phyloP scores from a whole-genome alignment of 1,140 invertebrate genomes.

The Sarcophaga peregrina region DNA sequence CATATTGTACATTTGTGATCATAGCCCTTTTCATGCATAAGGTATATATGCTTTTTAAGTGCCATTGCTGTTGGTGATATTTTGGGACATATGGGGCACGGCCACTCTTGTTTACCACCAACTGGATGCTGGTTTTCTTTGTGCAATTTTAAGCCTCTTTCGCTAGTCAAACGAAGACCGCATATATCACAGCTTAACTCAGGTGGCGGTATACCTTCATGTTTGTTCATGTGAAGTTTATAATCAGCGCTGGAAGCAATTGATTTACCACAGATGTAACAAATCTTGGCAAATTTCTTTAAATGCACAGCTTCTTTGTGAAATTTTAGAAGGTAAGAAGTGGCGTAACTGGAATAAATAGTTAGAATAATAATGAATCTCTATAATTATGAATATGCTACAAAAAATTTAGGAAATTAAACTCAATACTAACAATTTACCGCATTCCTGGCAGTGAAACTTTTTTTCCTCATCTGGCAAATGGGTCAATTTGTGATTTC shows the following conservation, averaged over 20 bases:
- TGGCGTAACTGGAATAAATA: slow-evolving; percentile 42
- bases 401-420: neutral
- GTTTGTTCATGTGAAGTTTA: neutral
- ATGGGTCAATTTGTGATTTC: slow-evolving; percentile 6
- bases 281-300: neutral
- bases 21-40: neutral
- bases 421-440: slow-evolving; percentile 29
- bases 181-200: neutral
- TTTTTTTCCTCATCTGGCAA: slow-evolving; percentile 19
- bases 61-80: neutral
- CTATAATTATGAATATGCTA: neutral
- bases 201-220: neutral
- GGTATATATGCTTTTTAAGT: neutral
- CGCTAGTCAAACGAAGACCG: neutral
- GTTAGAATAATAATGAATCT: neutral
- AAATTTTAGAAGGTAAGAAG: slow-evolving; percentile 53
- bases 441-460: slow-evolving; percentile 31
- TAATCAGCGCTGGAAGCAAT: neutral
- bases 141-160: neutral
- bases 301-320: slow-evolving; percentile 49
- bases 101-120: slow-evolving; percentile 38
- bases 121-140: neutral
- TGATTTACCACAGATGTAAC: neutral
- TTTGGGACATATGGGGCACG: slow-evolving; percentile 47
- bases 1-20: slow-evolving; percentile 1